Percentiles rank a stretch among this genome's conserved stretches.
phyloP scores from a whole-genome alignment of 2,797 vertebrate species.

The Enteromius radiatus region DNA sequence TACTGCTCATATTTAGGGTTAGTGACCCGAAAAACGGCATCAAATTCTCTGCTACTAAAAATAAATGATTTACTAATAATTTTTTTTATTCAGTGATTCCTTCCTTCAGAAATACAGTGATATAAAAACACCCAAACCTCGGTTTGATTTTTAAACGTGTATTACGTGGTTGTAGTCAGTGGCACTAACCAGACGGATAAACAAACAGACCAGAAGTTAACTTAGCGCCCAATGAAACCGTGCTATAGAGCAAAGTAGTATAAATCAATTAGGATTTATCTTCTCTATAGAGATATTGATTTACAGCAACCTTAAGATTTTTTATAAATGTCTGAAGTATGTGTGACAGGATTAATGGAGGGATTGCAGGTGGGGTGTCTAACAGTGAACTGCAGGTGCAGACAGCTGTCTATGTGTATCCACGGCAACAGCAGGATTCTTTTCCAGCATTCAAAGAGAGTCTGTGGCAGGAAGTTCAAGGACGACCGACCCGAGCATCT shows the following conservation, averaged over 20 bases:
- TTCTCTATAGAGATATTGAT: neutral
- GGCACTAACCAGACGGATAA: too few species aligned
- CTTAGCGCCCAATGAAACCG: too few species aligned
- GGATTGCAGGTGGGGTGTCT: neutral
- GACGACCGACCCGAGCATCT: neutral
- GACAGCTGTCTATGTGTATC: neutral
- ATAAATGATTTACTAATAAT: too few species aligned
- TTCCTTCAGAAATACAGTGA: too few species aligned
- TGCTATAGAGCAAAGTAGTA: neutral
- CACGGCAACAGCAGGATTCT: conserved; percentile 22
- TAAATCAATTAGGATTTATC: neutral
- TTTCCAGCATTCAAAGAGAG: neutral
- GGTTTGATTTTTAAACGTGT: too few species aligned
- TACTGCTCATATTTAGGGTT: neutral
- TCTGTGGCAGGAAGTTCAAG: conserved; percentile 19
- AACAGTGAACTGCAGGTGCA: neutral
- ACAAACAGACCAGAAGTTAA: too few species aligned
- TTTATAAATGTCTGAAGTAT: neutral
- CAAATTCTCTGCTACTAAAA: neutral
- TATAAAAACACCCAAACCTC: too few species aligned
- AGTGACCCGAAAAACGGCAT: neutral
- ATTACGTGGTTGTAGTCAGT: too few species aligned
- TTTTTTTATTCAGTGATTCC: too few species aligned
- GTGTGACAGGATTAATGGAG: neutral
- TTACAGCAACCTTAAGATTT: neutral